Conservation (phyloP, 1,140 invertebrate genomes). For the Apolygus lucorum region DNA sequence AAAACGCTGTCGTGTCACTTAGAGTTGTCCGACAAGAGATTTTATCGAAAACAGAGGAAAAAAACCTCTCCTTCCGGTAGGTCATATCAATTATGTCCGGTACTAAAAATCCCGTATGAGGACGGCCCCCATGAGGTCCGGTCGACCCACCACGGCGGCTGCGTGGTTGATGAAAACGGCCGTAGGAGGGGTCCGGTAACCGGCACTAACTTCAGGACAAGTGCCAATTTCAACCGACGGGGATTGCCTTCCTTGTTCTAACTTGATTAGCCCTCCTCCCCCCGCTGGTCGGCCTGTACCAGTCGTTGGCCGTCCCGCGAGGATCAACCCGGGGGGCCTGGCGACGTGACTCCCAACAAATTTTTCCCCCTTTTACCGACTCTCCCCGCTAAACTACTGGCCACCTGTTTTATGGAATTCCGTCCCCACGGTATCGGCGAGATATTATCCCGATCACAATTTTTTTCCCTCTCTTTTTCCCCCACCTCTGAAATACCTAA, state of each 20-base stretch:
- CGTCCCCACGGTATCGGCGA: too few relatives aligned
- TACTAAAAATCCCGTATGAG: background rate
- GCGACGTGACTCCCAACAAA: background rate
- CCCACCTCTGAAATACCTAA: too few relatives aligned
- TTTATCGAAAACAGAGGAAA: too few relatives aligned
- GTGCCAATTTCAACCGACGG: slow-evolving; percentile 5
- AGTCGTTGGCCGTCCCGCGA: too few relatives aligned
- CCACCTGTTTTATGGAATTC: background rate
- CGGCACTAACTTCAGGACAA: slow-evolving; percentile 9
- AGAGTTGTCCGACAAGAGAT: too few relatives aligned
- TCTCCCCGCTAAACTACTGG: background rate
- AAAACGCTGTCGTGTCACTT: too few relatives aligned
- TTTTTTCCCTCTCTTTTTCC: too few relatives aligned
- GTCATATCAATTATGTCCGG: background rate
- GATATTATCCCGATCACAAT: too few relatives aligned
- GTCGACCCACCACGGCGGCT: background rate
- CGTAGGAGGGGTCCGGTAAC: background rate
- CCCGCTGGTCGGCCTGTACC: too few relatives aligned
- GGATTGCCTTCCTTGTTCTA: slow-evolving; percentile 15
- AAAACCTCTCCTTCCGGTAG: too few relatives aligned
- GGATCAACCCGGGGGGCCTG: background rate
- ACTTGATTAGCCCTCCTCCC: background rate
- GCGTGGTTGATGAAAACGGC: background rate
- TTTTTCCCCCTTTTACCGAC: background rate
- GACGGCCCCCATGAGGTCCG: background rate